A percentile compares a stretch with the other conserved stretches of the same genome.
These are phyloP conservation scores for Bostrychus sinensis DNA, from an alignment of 2,113 vertebrate genomes.

Conservation along the genomic window DNA sequence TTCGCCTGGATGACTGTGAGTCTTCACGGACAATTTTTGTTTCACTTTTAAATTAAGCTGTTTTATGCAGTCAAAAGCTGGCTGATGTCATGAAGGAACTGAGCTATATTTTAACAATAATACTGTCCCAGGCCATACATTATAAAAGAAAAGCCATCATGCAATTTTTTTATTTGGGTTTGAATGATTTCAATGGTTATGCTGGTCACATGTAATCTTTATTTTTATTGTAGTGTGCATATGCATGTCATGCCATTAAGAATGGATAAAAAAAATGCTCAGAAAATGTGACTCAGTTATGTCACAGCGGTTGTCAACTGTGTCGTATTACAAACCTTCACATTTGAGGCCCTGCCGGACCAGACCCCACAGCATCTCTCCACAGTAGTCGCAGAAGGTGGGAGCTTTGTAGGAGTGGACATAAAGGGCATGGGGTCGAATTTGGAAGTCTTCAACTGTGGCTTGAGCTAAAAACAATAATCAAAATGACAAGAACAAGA, in stretches of 20 bases:
- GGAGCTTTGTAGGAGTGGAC: slow-evolving; percentile 99
- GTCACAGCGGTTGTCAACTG: slow-evolving; percentile 11
- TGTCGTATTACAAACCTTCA: slow-evolving; percentile 84
- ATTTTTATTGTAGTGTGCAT: slow-evolving; percentile 14
- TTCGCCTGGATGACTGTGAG: too few species aligned
- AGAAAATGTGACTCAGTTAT: too few species aligned
- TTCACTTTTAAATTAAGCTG: too few species aligned
- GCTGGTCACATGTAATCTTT: slow-evolving; percentile 13
- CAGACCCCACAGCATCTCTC: slow-evolving; percentile 99
- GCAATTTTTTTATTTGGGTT: slow-evolving; percentile 28
- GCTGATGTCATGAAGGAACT: slow-evolving; percentile 16
- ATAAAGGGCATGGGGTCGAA: slow-evolving; percentile 95
- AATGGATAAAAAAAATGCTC: too few species aligned
- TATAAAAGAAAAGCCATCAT: slow-evolving; percentile 8
- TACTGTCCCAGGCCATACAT: too few species aligned
- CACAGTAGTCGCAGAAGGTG: slow-evolving; percentile 99
- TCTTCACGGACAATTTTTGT: too few species aligned
- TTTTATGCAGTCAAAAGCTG: background rate
- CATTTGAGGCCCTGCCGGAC: slow-evolving; percentile 98
- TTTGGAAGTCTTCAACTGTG: slow-evolving; percentile 98
- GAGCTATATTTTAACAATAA: slow-evolving; percentile 10
- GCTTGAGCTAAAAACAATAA: slow-evolving; percentile 88
- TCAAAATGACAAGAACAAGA: background rate
- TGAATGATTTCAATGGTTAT: slow-evolving; percentile 32
- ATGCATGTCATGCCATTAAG: too few species aligned